Evolutionary conservation across 2,888 invertebrate species (phyloP).

Genomic region (Nasonovia ribisnigri): DNA sequence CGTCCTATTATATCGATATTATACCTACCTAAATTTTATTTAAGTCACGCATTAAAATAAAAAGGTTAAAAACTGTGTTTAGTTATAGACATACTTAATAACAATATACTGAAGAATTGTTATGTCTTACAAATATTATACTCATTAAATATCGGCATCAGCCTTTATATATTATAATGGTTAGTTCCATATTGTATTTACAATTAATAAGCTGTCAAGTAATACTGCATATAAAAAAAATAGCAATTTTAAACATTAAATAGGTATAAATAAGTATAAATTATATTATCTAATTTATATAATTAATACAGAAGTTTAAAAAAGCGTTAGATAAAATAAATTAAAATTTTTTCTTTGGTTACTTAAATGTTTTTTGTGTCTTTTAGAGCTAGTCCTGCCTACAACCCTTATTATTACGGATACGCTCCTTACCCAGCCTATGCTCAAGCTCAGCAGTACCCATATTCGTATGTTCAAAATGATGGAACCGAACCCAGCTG

Average conservation of each 20-base stretch:
- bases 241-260: neutral
- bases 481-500: constrained; percentile 13
- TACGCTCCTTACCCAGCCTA: constrained; percentile 39
- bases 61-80: neutral
- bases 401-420: constrained; percentile 55
- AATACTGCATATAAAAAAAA: neutral
- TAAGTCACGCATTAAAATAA: neutral
- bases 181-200: neutral
- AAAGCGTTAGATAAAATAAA: neutral
- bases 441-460: constrained; percentile 27
- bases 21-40: neutral
- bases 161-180: neutral
- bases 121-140: neutral
- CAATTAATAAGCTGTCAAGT: neutral
- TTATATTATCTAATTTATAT: neutral
- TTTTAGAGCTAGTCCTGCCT: constrained; percentile 59
- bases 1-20: neutral
- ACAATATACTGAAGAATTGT: neutral
- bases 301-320: neutral
- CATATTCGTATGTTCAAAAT: neutral
- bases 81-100: neutral
- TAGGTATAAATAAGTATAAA: neutral
- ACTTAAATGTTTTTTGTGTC: neutral
- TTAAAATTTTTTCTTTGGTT: neutral
- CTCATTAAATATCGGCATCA: neutral